A percentile compares a stretch with the other conserved stretches of the same genome.
Evolutionary conservation across 2,797 vertebrate genomes (phyloP).

Genomic region (Heliangelus exortis): DNA sequence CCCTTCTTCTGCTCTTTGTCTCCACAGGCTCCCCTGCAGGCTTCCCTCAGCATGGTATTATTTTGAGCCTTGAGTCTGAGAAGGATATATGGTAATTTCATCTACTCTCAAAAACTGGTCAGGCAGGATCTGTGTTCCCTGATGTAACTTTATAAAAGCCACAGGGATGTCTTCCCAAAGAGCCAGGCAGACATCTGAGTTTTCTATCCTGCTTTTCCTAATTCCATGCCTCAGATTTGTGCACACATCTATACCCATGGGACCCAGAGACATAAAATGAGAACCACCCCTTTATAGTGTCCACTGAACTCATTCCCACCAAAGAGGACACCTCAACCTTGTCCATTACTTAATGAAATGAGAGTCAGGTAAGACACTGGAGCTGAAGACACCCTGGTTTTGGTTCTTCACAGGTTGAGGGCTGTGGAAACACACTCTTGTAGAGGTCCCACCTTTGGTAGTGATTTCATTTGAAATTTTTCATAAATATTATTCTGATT

Average conservation of each 20-base stretch:
- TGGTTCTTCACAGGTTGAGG: neutral
- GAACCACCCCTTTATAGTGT: neutral
- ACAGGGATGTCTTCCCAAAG: neutral
- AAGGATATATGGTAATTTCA: conserved; percentile 23
- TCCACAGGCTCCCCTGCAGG: conserved; percentile 8
- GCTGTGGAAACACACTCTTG: neutral
- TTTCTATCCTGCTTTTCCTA: neutral
- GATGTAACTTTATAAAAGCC: conserved; percentile 23
- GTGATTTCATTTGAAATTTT: too few species aligned
- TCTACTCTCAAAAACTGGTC: conserved; percentile 22
- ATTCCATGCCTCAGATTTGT: neutral
- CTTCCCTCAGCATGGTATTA: neutral
- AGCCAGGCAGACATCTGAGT: neutral
- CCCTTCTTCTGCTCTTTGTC: neutral
- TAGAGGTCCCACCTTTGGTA: neutral
- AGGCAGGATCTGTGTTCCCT: conserved; percentile 39
- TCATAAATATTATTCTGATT: too few species aligned
- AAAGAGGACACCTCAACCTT: neutral
- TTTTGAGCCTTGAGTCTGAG: neutral
- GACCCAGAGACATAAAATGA: neutral
- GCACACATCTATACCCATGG: neutral
- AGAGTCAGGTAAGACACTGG: neutral
- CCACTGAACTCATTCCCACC: rapidly evolving
- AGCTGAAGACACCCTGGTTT: neutral
- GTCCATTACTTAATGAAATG: neutral